Evolutionary conservation across 2,888 invertebrate species (phyloP).

Genomic region (Didymodactylos carnosus): DNA sequence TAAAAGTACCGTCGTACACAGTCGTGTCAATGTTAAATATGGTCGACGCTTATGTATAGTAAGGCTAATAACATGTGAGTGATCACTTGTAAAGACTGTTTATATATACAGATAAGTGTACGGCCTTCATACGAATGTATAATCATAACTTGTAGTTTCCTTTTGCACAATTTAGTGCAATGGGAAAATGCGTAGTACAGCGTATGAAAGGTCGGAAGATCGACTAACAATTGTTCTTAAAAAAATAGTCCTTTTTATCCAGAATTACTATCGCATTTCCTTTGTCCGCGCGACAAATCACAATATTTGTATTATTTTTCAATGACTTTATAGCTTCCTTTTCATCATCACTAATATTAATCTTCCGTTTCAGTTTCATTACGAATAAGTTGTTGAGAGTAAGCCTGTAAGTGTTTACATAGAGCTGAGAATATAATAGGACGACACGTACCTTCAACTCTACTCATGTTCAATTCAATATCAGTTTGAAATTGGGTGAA

Average conservation of each 20-base stretch:
- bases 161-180: too few relatives aligned
- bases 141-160: too few relatives aligned
- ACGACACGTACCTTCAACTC: not conserved
- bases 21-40: too few relatives aligned
- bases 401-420: not conserved
- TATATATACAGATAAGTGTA: too few relatives aligned
- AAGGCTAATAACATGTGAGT: too few relatives aligned
- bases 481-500: not conserved
- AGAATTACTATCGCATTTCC: not conserved
- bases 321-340: not conserved
- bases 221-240: too few relatives aligned
- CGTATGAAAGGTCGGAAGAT: too few relatives aligned
- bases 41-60: too few relatives aligned
- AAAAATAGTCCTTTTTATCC: not conserved
- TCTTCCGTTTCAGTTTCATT: not conserved
- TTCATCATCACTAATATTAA: not conserved
- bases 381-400: not conserved
- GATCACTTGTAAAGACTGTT: too few relatives aligned
- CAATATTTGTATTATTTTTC: not conserved
- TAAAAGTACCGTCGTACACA: too few relatives aligned
- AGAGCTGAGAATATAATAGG: not conserved
- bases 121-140: too few relatives aligned
- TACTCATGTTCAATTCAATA: not conserved
- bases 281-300: not conserved
- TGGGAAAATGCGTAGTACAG: too few relatives aligned